Conservation (phyloP, 2,797 vertebrate genomes). For the Alexandromys oeconomus region DNA sequence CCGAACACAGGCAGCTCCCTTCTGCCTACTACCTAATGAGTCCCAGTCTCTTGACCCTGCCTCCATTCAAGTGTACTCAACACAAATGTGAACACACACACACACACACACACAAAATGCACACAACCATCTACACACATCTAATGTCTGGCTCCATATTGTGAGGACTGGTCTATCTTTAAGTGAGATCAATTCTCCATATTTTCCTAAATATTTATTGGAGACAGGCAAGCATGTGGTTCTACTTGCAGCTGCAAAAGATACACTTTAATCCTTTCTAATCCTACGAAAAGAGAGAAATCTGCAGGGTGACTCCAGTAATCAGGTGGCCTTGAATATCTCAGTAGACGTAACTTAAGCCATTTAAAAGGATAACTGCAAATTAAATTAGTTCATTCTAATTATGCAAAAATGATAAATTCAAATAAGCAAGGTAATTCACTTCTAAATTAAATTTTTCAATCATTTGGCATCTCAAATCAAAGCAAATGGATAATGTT, state of each 20-base stretch:
- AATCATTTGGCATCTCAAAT: slow-evolving; percentile 87
- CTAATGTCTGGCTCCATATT: not conserved
- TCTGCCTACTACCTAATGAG: not conserved
- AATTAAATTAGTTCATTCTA: slow-evolving; percentile 89
- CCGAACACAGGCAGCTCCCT: not conserved
- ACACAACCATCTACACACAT: not conserved
- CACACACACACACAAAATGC: too few relatives aligned
- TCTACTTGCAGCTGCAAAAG: not conserved
- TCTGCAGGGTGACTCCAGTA: slow-evolving; percentile 64
- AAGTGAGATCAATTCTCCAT: not conserved
- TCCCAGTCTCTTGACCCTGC: too few relatives aligned
- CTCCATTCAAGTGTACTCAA: not conserved
- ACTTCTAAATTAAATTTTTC: slow-evolving; percentile 87
- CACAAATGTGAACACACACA: not conserved
- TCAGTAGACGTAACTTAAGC: slow-evolving; percentile 86
- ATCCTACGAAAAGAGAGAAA: slow-evolving; percentile 27
- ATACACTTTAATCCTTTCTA: slow-evolving; percentile 10
- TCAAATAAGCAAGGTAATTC: slow-evolving; percentile 88
- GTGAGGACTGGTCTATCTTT: not conserved
- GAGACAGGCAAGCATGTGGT: slow-evolving; percentile 9
- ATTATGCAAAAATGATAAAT: slow-evolving; percentile 88
- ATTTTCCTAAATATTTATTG: not conserved
- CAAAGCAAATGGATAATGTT: slow-evolving; percentile 85
- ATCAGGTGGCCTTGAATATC: slow-evolving; percentile 75
- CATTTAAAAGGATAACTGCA: slow-evolving; percentile 87